A percentile compares a stretch with the other conserved stretches of the same genome.
phyloP scores from a whole-genome alignment of 2,797 vertebrate species.

The Centropyge bicolor region DNA sequence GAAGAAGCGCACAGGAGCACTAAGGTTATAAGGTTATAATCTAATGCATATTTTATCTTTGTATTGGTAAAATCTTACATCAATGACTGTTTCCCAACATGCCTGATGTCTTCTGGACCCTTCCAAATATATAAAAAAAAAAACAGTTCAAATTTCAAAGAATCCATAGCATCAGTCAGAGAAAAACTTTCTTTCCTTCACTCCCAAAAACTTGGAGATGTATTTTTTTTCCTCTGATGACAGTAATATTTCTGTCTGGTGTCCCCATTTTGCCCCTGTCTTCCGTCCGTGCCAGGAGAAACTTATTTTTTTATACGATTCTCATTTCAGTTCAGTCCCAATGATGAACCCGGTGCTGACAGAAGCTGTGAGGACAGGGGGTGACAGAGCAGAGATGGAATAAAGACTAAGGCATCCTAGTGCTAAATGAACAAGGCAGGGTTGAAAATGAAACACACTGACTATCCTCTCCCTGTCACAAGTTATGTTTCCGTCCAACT shows the following conservation, averaged over 20 bases:
- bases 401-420: constrained; percentile 25
- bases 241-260: constrained; percentile 32
- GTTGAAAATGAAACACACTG: constrained; percentile 29
- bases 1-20: neutral
- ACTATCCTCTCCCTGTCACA: constrained; percentile 6
- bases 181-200: constrained; percentile 19
- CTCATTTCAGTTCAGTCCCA: constrained; percentile 35
- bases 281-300: constrained; percentile 27
- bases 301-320: constrained; percentile 35
- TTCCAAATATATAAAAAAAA: constrained; percentile 2
- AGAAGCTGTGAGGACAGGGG: constrained; percentile 45
- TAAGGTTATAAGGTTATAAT: neutral
- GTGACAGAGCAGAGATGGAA: constrained; percentile 41
- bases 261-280: constrained; percentile 28
- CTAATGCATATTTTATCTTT: neutral
- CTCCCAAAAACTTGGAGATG: constrained; percentile 4
- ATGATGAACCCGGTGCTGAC: constrained; percentile 35
- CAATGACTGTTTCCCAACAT: neutral
- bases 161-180: neutral
- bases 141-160: constrained; percentile 9
- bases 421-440: constrained; percentile 50
- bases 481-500: constrained; percentile 21
- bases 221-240: constrained; percentile 19
- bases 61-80: neutral
- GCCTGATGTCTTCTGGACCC: neutral